Evolutionary conservation across 2,113 vertebrate species (phyloP).

Genomic region (Murina feae): DNA sequence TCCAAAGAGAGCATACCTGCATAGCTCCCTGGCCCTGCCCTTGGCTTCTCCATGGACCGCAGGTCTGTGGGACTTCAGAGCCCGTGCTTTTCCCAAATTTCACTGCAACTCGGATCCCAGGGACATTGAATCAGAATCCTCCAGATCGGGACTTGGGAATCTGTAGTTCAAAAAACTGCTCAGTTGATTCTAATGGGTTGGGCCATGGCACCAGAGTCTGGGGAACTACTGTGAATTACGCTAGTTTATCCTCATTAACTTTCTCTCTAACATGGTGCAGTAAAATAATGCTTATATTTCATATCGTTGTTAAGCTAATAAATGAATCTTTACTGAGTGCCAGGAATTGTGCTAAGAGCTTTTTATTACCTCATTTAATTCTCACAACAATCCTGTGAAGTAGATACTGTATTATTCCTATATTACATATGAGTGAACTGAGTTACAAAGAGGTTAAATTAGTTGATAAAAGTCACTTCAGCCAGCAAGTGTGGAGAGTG

Average conservation of each 20-base stretch:
- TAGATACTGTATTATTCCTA: neutral
- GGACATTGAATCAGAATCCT: conserved; percentile 17
- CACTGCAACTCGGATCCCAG: neutral
- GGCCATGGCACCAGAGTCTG: neutral
- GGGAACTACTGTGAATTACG: neutral
- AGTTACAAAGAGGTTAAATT: neutral
- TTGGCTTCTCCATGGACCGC: neutral
- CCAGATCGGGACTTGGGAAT: neutral
- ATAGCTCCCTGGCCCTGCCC: neutral
- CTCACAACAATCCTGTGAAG: neutral
- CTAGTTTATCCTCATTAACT: neutral
- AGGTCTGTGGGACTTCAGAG: neutral
- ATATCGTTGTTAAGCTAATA: neutral
- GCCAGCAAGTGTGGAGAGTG: neutral
- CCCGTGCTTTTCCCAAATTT: neutral
- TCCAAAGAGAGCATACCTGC: neutral
- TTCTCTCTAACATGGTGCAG: neutral
- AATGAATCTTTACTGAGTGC: neutral
- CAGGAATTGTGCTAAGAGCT: neutral
- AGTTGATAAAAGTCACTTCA: neutral
- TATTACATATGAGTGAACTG: neutral
- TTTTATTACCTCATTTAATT: neutral
- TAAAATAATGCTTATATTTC: neutral
- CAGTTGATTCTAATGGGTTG: neutral
- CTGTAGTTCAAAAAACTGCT: neutral